Percentiles rank a stretch among this genome's conserved stretches.
phyloP scores from a whole-genome alignment of 2,888 invertebrate genomes.

The Pseudeuparius sepicola region DNA sequence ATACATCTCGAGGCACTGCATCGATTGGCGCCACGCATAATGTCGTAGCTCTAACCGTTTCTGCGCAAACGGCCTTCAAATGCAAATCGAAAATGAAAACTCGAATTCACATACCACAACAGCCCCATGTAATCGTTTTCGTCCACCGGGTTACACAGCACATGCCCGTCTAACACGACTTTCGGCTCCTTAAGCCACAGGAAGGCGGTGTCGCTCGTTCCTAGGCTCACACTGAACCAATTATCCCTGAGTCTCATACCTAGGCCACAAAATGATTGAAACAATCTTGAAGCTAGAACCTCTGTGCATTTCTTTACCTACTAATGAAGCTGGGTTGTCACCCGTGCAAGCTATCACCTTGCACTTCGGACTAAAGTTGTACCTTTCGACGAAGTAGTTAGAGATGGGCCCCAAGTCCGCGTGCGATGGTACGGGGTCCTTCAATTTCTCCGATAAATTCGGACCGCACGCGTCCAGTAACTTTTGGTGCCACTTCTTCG shows the following conservation, averaged over 20 bases:
- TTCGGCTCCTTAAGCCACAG: conserved; percentile 61
- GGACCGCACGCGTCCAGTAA: conserved; percentile 72
- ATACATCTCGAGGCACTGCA: too few species aligned
- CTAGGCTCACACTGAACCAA: conserved; percentile 80
- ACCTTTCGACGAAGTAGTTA: conserved; percentile 74
- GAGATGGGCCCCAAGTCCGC: conserved; percentile 63
- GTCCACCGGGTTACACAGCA: conserved; percentile 79
- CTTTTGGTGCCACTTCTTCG: conserved; percentile 63
- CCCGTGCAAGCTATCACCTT: conserved; percentile 85
- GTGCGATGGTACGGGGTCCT: conserved; percentile 60
- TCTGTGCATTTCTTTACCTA: conserved; percentile 44
- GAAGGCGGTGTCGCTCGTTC: conserved; percentile 91
- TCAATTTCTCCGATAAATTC: conserved; percentile 62
- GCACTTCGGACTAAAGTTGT: conserved; percentile 73
- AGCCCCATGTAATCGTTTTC: conserved; percentile 75
- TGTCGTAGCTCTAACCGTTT: too few species aligned
- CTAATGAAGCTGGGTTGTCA: conserved; percentile 84
- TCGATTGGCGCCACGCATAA: too few species aligned
- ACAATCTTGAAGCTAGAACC: neutral
- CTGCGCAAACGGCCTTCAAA: too few species aligned
- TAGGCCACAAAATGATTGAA: conserved; percentile 28
- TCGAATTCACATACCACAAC: conserved; percentile 54
- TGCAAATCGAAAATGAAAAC: too few species aligned
- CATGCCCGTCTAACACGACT: conserved; percentile 67
- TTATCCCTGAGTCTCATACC: conserved; percentile 71